Evolutionary conservation across 1,140 invertebrate genomes (phyloP), one percentile per base, ranked within the genome.

Genomic region (Ylistrum balloti): DNA sequence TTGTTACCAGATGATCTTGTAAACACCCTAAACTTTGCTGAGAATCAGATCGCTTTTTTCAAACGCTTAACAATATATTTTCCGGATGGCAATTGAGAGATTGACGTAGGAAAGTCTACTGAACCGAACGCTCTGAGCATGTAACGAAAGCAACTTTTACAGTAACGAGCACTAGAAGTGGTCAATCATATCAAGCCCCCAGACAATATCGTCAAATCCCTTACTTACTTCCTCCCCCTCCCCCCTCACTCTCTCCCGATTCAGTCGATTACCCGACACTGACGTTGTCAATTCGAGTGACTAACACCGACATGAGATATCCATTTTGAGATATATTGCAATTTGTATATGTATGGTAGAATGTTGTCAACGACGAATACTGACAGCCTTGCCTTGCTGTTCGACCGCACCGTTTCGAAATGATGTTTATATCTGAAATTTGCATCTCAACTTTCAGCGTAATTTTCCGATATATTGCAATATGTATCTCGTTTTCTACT

Each of bases 241-340:
- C 56, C 9, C 41, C 41, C 20, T 13, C 45, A 7, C 28, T 74
- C 45, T 17, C 28, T 74, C 22, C 7, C n/a, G 56, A 74, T n/a
- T 5, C 56, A n/a, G 13, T 17, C 28, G 56, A 74, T 74, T 28
- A 74, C n/a, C 56, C n/a, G 56, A 74, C 56, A n/a, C 56, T 74
- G 56, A 74, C n/a, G 56, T 11, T 74, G 56, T 74, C 56, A 74
- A 74, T 74, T 74, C 28, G n/a, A 74, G 56, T 74, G 56, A 74
- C 11, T 74, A n/a, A n/a, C n/a, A n/a, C n/a, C n/a, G 56, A 74
- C 15, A 74, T 17, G 56, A 74, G 56, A 74, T n/a, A 28, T n/a
- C 11, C 22, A 74, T 74, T 74, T 74, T 11, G 22, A n/a, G 11
- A 74, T 74, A 74, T 74, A 74, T 74, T 74, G 56, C 22, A n/a